Conservation (phyloP, 2,888 invertebrate species). For the Oscheius sp. region DNA sequence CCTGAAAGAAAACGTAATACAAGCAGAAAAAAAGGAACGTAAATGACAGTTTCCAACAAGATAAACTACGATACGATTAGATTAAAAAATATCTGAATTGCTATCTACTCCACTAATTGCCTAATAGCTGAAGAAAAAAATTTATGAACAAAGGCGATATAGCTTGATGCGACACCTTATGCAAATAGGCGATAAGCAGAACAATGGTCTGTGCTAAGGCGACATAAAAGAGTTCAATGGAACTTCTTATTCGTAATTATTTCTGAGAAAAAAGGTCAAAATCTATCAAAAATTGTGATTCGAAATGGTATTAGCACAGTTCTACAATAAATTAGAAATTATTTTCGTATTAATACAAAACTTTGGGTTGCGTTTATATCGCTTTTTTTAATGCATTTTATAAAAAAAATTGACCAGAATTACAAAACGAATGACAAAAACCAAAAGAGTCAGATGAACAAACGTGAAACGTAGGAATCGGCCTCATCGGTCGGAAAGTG, state of each 20-base stretch:
- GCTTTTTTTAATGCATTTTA: no score
- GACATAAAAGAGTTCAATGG: no score
- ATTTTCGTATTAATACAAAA: no score
- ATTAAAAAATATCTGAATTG: no score
- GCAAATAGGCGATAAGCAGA: conserved; percentile 1
- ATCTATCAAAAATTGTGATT: no score
- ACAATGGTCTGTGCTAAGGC: no score
- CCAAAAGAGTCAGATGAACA: background rate
- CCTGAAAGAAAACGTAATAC: background rate
- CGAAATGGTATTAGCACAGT: no score
- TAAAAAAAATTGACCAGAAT: background rate
- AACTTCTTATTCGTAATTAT: no score
- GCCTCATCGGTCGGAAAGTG: conserved; percentile 3
- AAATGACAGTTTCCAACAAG: background rate
- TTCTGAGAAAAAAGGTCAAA: no score
- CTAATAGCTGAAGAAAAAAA: background rate
- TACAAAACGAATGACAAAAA: background rate
- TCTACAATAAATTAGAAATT: no score
- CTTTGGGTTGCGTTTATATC: background rate
- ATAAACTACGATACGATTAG: no score
- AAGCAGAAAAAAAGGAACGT: background rate
- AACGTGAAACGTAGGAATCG: conserved; percentile 1
- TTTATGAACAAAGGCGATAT: background rate
- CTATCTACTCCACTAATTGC: no score
- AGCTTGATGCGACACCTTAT: background rate